Evolutionary conservation across 2,113 vertebrate genomes (phyloP).

Genomic region (Phrynosoma blainvillii): DNA sequence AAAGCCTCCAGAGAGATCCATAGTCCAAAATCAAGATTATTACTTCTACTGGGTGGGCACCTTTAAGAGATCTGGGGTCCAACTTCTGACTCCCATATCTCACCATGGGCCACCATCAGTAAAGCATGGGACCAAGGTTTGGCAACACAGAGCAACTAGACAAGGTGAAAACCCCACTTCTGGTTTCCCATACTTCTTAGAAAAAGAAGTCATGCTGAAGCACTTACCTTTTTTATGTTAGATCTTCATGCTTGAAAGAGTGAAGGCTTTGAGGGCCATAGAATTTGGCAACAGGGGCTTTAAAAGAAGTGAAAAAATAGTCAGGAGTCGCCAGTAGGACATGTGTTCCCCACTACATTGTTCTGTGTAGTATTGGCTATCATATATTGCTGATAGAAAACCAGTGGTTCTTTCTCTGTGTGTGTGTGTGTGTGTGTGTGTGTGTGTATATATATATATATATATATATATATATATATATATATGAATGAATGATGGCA

Average conservation of each 20-base stretch:
- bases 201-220: not conserved
- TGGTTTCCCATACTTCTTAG: not conserved
- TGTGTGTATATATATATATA: too few relatives aligned
- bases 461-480: too few relatives aligned
- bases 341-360: not conserved
- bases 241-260: not conserved
- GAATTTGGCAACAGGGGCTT: not conserved
- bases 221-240: not conserved
- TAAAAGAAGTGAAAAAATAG: not conserved
- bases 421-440: too few relatives aligned
- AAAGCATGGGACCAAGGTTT: too few relatives aligned
- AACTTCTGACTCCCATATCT: too few relatives aligned
- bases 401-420: too few relatives aligned
- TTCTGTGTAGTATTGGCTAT: not conserved
- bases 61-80: not conserved
- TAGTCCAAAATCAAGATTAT: not conserved
- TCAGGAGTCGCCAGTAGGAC: not conserved
- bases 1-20: not conserved
- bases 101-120: too few relatives aligned
- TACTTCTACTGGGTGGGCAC: not conserved
- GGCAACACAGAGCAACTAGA: not conserved
- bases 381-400: not conserved
- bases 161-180: not conserved
- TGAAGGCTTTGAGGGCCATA: too few relatives aligned
- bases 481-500: too few relatives aligned